Conservation (phyloP, 2,888 invertebrate genomes). For the Euplexia lucipara region DNA sequence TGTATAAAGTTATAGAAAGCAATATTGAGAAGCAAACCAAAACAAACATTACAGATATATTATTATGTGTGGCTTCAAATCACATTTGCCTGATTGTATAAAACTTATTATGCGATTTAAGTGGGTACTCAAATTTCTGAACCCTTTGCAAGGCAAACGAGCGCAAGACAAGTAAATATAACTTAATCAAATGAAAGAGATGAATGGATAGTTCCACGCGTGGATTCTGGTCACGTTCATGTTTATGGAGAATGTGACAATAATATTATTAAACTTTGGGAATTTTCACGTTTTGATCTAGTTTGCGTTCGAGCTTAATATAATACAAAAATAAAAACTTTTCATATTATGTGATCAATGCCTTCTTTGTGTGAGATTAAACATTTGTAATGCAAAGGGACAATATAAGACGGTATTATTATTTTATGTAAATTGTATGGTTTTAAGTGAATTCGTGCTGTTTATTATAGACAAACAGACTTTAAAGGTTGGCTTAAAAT, state of each 20-base stretch:
- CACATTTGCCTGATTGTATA: background rate
- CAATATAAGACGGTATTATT: too few species aligned
- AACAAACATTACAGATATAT: too few species aligned
- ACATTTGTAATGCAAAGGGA: too few species aligned
- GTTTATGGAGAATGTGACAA: slow-evolving; percentile 38
- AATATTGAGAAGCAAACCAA: too few species aligned
- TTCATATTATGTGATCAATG: too few species aligned
- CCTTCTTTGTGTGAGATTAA: too few species aligned
- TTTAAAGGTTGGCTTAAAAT: too few species aligned
- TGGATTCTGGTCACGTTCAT: slow-evolving; percentile 47
- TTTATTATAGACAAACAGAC: too few species aligned
- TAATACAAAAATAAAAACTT: slow-evolving; percentile 1
- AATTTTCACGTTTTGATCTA: slow-evolving; percentile 17
- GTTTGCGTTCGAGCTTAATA: slow-evolving; percentile 6
- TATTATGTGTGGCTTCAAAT: background rate
- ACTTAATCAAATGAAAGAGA: slow-evolving; percentile 32
- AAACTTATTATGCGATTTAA: slow-evolving; percentile 3
- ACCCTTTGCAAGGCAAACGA: slow-evolving; percentile 30
- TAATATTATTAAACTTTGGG: slow-evolving; percentile 37
- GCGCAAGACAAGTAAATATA: slow-evolving; percentile 38
- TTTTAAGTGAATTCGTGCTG: too few species aligned
- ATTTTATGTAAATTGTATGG: too few species aligned
- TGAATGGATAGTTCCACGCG: slow-evolving; percentile 29
- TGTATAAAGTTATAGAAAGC: too few species aligned
- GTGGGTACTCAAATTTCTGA: slow-evolving; percentile 8